phyloP scores from a whole-genome alignment of 2,113 vertebrate genomes.

The Bathybates hornii region DNA sequence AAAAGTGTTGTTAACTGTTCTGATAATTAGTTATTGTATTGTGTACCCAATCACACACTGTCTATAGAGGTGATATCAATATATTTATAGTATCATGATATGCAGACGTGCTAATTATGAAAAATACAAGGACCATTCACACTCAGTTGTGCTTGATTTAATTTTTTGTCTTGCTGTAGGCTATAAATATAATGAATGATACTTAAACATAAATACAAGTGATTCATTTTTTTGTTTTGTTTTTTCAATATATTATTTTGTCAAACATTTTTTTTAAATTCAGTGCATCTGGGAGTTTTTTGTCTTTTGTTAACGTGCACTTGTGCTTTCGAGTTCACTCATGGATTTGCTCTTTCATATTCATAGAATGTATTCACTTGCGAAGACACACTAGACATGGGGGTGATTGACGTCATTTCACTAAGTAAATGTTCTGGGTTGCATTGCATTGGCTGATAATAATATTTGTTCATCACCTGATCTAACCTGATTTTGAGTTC shows the following conservation, averaged over 20 bases:
- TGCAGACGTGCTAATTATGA: neutral
- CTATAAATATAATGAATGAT: neutral
- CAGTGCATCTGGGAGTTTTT: neutral
- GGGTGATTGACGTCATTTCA: neutral
- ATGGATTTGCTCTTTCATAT: neutral
- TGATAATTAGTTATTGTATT: neutral
- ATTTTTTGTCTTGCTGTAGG: neutral
- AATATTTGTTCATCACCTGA: neutral
- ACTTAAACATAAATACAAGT: neutral
- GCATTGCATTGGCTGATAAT: neutral
- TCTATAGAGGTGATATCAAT: neutral
- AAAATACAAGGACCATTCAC: neutral
- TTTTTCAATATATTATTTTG: neutral
- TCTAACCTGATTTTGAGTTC: neutral
- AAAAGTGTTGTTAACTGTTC: neutral
- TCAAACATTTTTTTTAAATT: neutral
- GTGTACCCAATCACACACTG: neutral
- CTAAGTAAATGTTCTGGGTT: neutral
- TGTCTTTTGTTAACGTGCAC: neutral
- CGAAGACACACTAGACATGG: fast-evolving
- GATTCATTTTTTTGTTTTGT: neutral
- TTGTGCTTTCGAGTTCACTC: neutral
- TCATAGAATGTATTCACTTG: neutral
- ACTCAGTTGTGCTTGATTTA: neutral
- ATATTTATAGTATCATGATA: neutral